Base-by-base conservation (phyloP, 2,888 invertebrate genomes). In the Arctia plantaginis region DNA sequence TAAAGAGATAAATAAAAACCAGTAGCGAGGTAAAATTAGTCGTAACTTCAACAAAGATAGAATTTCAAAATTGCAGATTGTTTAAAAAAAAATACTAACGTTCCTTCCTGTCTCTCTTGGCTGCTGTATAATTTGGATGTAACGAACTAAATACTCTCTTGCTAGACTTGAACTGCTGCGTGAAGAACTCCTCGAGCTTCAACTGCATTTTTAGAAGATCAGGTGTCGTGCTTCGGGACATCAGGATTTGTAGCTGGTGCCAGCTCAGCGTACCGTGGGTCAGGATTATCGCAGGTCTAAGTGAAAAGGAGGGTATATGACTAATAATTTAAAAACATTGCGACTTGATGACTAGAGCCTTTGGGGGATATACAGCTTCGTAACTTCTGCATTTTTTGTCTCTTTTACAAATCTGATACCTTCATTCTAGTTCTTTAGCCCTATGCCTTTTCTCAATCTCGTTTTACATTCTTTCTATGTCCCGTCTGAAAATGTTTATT, bases 141-240 rank as follows among this genome's bases (percentile, higher is more conserved):
- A 96, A 92, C 62, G 97, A 97, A 78, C 98, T 98, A 90, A 99
- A 98, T 8, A 99, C 99, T 3, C 99, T 96, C 91, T 98, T 99
- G 90, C 99, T 98, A 83, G 98, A 99, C 91, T 99, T 99, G 91
- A 99, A 99, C 95, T 99, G 99, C 92, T 99, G 99, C 79, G 98
- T 98, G 95, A 99, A 99, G 96, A 99, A 99, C 94, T 99, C 99
- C 87, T 99, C 99, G 55, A 99, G 96, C 90, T 99, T 99, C 81
- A 98, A 98, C 91, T 98, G 99, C 98, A 99, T 99, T 96, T 99
- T 99, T 69, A 99, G 96, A 77, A 99, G 96, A 95, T 99, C 99
- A 0, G 99, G 99, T 0, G 99, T 99, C 1, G 99, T 99, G 69
- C 99, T 99, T 92, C 99, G 98, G 10, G 98, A 99, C 90, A 99